Evolutionary conservation across 2,113 vertebrate genomes (phyloP).

Genomic region (Morone saxatilis): DNA sequence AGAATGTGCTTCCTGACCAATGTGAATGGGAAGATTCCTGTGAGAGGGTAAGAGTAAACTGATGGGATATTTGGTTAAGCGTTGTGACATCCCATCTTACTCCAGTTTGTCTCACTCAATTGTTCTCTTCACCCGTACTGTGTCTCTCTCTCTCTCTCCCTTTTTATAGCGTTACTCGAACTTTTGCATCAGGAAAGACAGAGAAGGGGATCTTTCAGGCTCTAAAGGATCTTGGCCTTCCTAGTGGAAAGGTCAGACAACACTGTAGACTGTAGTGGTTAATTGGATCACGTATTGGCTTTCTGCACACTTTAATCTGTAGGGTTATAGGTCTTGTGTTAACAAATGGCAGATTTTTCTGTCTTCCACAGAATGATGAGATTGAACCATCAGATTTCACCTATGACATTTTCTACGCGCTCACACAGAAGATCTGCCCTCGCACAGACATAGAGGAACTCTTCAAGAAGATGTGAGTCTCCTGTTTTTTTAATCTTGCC

Average conservation of each 20-base stretch:
- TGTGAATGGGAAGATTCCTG: conserved; percentile 95
- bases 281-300: not conserved
- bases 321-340: not conserved
- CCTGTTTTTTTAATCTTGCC: not conserved
- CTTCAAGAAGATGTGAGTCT: conserved; percentile 97
- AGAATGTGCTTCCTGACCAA: conserved; percentile 97
- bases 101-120: not conserved
- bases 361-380: conserved; percentile 94
- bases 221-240: conserved; percentile 96
- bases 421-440: conserved; percentile 99
- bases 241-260: conserved; percentile 95
- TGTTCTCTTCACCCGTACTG: not conserved
- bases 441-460: conserved; percentile 98
- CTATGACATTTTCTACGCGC: conserved; percentile 97
- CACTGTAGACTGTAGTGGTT: not conserved
- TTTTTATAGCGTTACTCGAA: conserved; percentile 92
- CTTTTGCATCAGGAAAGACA: conserved; percentile 98
- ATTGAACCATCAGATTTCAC: conserved; percentile 95
- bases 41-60: conserved; percentile 90
- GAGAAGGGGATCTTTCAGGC: conserved; percentile 99
- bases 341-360: not conserved
- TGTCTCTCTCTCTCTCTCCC: not conserved
- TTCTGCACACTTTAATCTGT: not conserved
- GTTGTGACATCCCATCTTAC: not conserved
- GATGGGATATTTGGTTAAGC: not conserved